Evolutionary conservation across 2,888 invertebrate species (phyloP).

Genomic region (Agrotis clavis): DNA sequence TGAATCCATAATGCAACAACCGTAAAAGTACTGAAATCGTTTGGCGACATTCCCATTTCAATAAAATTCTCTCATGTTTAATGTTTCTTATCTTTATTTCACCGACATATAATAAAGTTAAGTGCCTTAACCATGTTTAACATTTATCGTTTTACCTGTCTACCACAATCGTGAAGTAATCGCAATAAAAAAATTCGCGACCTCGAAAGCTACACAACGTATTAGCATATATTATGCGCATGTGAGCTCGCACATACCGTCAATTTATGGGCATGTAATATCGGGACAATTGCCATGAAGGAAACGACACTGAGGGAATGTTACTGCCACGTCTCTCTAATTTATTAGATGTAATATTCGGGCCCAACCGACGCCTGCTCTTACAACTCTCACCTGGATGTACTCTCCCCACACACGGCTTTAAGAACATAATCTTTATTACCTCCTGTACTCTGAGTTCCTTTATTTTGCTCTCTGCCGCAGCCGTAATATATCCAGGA

Average conservation of each 20-base stretch:
- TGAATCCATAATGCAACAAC: constrained; percentile 57
- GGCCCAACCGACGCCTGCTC: constrained; percentile 70
- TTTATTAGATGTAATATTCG: constrained; percentile 87
- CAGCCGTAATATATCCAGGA: constrained; percentile 76
- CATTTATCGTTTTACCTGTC: constrained; percentile 29
- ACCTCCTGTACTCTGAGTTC: constrained; percentile 76
- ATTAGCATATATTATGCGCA: constrained; percentile 77
- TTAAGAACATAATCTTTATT: constrained; percentile 86
- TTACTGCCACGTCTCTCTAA: constrained; percentile 77
- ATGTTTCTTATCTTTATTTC: constrained; percentile 37
- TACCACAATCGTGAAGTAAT: constrained; percentile 66
- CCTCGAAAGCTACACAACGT: constrained; percentile 72
- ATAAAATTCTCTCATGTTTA: constrained; percentile 38
- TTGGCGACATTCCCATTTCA: constrained; percentile 52
- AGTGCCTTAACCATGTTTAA: constrained; percentile 21
- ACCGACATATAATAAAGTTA: constrained; percentile 24
- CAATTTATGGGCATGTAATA: constrained; percentile 87
- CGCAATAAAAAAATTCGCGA: constrained; percentile 76
- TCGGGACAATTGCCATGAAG: constrained; percentile 85
- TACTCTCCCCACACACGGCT: constrained; percentile 71
- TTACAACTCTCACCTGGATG: constrained; percentile 70
- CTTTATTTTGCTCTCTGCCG: constrained; percentile 79
- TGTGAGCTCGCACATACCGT: constrained; percentile 69
- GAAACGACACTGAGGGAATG: constrained; percentile 81
- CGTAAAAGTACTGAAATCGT: constrained; percentile 24